These are phyloP conservation scores for Pelosia muscerda DNA, from an alignment of 2,888 invertebrate genomes.

Conservation along the genomic window DNA sequence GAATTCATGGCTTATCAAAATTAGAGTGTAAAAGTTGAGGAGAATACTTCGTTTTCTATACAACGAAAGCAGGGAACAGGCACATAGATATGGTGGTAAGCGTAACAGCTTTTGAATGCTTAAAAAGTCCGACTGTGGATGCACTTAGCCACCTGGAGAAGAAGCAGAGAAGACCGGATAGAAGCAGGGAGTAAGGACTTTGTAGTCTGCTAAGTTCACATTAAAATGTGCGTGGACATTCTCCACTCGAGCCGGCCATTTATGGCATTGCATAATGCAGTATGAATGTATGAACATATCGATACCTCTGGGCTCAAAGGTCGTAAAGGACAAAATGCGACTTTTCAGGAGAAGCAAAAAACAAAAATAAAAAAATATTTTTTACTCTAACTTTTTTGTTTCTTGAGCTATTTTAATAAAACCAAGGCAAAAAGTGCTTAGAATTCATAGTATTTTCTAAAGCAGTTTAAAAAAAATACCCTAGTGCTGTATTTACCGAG, in stretches of 20 bases:
- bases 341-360: too few species aligned
- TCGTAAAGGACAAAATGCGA: too few species aligned
- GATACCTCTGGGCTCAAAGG: too few species aligned
- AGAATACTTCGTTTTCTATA: neutral
- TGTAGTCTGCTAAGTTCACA: neutral
- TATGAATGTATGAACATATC: too few species aligned
- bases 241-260: too few species aligned
- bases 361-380: too few species aligned
- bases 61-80: neutral
- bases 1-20: neutral
- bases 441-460: too few species aligned
- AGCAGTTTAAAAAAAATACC: too few species aligned
- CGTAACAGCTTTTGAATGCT: neutral
- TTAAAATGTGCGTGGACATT: neutral
- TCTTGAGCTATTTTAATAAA: too few species aligned
- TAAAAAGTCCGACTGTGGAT: neutral
- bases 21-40: neutral
- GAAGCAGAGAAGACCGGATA: neutral
- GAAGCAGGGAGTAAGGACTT: neutral
- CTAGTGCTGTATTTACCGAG: too few species aligned
- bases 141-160: neutral
- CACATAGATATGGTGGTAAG: neutral
- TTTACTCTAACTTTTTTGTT: too few species aligned
- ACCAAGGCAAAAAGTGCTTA: too few species aligned
- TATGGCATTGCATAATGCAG: neutral